A percentile compares a stretch with the other conserved stretches of the same genome.
phyloP scores from a whole-genome alignment of 2,113 vertebrate genomes.

The Platysternon megacephalum region DNA sequence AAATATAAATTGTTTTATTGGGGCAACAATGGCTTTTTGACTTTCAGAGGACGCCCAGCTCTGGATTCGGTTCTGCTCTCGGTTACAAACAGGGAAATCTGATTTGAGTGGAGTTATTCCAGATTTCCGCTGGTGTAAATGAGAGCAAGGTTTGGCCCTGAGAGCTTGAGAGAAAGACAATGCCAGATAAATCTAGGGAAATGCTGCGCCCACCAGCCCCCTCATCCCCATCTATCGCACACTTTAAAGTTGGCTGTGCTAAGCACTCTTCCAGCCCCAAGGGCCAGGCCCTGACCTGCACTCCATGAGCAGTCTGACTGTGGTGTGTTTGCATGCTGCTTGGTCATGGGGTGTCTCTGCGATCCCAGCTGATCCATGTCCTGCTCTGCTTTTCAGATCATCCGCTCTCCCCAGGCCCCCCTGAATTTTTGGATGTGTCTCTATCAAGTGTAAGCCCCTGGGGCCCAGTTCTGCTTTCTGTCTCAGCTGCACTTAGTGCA shows the following conservation, averaged over 20 bases:
- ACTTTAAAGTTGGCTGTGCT: not conserved
- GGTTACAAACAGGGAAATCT: too few relatives aligned
- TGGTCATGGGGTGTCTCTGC: too few relatives aligned
- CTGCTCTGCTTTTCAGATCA: not conserved
- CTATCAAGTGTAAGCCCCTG: not conserved
- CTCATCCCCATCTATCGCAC: not conserved
- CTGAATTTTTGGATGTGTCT: not conserved
- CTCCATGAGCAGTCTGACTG: too few relatives aligned
- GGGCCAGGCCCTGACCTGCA: too few relatives aligned
- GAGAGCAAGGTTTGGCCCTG: too few relatives aligned
- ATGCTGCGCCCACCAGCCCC: not conserved
- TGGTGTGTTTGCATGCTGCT: too few relatives aligned
- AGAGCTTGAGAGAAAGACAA: not conserved
- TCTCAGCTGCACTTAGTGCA: not conserved
- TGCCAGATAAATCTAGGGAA: not conserved
- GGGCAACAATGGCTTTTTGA: not conserved
- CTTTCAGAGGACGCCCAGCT: too few relatives aligned
- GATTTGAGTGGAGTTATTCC: too few relatives aligned
- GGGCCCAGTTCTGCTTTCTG: not conserved
- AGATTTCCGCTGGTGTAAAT: too few relatives aligned
- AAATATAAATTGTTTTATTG: not conserved
- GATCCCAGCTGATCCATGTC: too few relatives aligned
- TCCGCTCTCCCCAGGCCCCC: not conserved
- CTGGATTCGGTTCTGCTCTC: too few relatives aligned
- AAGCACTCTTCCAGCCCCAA: not conserved